Percentiles rank a stretch among this genome's conserved stretches.
phyloP scores from a whole-genome alignment of 2,888 invertebrate genomes.

The Crioceris asparagi region DNA sequence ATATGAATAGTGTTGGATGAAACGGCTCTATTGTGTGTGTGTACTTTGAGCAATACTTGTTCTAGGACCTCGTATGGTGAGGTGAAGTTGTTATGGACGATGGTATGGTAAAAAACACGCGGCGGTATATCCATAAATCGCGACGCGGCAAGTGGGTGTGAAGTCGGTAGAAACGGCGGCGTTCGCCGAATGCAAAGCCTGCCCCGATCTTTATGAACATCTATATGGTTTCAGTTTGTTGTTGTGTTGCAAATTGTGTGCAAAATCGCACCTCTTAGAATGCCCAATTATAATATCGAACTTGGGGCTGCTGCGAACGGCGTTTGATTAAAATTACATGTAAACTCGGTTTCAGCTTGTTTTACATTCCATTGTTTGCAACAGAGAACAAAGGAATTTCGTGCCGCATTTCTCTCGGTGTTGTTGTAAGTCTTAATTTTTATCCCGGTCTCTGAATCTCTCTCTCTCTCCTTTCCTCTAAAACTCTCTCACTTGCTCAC shows the following conservation, averaged over 20 bases:
- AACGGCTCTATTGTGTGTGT: constrained; percentile 1
- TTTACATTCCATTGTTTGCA: constrained; percentile 41
- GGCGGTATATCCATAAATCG: constrained; percentile 1
- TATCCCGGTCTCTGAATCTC: constrained; percentile 27
- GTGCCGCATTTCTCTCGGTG: constrained; percentile 35
- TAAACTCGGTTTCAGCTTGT: constrained; percentile 38
- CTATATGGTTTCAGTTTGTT: constrained; percentile 20
- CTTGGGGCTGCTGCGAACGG: constrained; percentile 30
- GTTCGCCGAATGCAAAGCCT: constrained; percentile 18
- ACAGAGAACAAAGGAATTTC: constrained; percentile 38
- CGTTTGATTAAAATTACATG: constrained; percentile 41
- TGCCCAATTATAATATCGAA: constrained; percentile 38
- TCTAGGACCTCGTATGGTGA: constrained; percentile 1
- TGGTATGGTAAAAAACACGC: constrained; percentile 18
- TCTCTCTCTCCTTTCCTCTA: no score
- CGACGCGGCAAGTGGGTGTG: constrained; percentile 24
- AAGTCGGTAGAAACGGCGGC: constrained; percentile 32
- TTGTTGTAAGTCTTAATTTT: constrained; percentile 34
- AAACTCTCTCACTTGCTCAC: no score
- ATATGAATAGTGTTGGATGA: constrained; percentile 1
- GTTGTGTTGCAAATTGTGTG: constrained; percentile 37
- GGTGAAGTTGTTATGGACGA: constrained; percentile 2
- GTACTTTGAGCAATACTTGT: background rate
- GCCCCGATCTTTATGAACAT: constrained; percentile 18
- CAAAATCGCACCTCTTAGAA: constrained; percentile 36